Conservation (phyloP, 1,140 invertebrate species). For the Cyphomyrmex costatus region DNA sequence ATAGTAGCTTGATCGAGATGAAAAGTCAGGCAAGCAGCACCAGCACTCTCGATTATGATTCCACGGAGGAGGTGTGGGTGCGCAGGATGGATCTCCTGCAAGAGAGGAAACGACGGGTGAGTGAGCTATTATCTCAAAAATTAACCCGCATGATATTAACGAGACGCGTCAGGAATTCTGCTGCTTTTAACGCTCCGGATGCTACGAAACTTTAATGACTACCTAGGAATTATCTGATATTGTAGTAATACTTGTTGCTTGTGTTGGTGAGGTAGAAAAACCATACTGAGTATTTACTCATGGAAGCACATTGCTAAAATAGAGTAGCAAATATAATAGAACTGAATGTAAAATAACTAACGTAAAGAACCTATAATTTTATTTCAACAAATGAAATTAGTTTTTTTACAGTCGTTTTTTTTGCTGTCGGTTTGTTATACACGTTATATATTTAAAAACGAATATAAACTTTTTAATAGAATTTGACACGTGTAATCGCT, state of each 20-base stretch:
- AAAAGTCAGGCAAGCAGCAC: conserved; percentile 91
- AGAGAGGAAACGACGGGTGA: conserved; percentile 83
- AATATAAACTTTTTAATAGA: neutral
- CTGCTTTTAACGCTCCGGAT: neutral
- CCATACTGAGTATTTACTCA: neutral
- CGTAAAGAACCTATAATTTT: no score
- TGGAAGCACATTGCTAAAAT: neutral
- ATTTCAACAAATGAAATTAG: neutral
- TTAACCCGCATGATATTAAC: conserved; percentile 9
- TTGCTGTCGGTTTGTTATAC: neutral
- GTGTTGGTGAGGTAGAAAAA: neutral
- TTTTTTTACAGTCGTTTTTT: neutral
- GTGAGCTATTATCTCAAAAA: conserved; percentile 35
- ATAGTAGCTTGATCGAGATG: conserved; percentile 93
- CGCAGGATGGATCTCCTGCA: conserved; percentile 87
- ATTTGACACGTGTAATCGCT: neutral
- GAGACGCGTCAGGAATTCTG: neutral
- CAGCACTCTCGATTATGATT: conserved; percentile 88
- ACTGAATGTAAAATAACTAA: neutral
- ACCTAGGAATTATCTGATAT: neutral
- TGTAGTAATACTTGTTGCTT: neutral
- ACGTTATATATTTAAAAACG: neutral
- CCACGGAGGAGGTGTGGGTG: conserved; percentile 91
- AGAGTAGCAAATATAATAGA: neutral
- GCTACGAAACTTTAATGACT: neutral